Conservation (phyloP, 2,797 vertebrate species). For the Cryptoblepharus egeriae region DNA sequence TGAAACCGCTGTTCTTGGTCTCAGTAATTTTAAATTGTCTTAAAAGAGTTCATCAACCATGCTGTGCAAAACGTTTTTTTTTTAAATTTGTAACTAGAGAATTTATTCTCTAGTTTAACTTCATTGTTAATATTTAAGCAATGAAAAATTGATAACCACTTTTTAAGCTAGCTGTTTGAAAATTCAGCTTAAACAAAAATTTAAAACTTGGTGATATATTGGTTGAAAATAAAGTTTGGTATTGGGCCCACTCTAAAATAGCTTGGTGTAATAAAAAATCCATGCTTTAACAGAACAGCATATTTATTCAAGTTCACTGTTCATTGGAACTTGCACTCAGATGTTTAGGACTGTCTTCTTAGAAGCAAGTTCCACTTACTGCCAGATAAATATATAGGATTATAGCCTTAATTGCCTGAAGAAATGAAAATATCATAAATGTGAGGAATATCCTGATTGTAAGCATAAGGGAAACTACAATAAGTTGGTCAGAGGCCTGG, state of each 20-base stretch:
- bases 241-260: background rate
- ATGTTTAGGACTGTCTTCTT: too few relatives aligned
- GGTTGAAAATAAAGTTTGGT: background rate
- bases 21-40: slow-evolving; percentile 32
- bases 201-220: background rate
- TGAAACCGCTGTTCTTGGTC: slow-evolving; percentile 36
- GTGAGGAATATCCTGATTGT: background rate
- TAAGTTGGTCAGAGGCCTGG: background rate
- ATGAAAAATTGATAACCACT: background rate
- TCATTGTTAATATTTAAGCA: background rate
- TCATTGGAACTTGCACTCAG: background rate
- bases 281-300: background rate
- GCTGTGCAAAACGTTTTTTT: slow-evolving; percentile 31
- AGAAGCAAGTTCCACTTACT: too few relatives aligned
- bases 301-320: background rate
- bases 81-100: slow-evolving; percentile 21
- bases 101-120: slow-evolving; percentile 31
- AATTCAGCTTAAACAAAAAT: background rate
- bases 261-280: background rate
- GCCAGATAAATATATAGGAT: background rate
- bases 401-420: background rate
- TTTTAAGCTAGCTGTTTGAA: too few relatives aligned
- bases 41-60: slow-evolving; percentile 6
- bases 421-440: background rate
- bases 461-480: background rate